Percentiles rank a stretch among this genome's conserved stretches.
These are phyloP conservation scores for Peucedramus taeniatus DNA, from an alignment of 2,113 vertebrate species.

Conservation along the genomic window DNA sequence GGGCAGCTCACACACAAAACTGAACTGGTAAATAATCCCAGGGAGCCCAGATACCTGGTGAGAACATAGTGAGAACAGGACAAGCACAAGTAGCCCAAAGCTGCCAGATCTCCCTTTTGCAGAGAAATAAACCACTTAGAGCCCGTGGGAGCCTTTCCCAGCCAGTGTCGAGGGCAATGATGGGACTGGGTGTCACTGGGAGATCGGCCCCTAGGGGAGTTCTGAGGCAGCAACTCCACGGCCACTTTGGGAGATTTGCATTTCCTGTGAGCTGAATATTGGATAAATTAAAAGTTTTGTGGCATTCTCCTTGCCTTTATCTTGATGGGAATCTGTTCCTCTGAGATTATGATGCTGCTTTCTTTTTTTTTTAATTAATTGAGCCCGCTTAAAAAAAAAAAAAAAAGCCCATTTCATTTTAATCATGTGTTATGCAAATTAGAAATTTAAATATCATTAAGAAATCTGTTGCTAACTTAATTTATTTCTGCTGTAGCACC, in stretches of 20 bases:
- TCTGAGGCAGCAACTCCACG: rapidly evolving
- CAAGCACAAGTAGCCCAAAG: rapidly evolving
- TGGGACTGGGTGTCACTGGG: neutral
- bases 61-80: rapidly evolving
- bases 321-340: neutral
- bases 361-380: constrained; percentile 19
- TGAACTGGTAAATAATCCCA: neutral
- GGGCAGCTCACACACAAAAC: neutral
- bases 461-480: constrained; percentile 54
- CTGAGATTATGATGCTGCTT: neutral
- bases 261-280: neutral
- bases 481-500: constrained; percentile 34
- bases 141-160: neutral
- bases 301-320: neutral
- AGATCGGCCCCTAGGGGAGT: rapidly evolving
- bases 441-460: constrained; percentile 54
- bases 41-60: neutral
- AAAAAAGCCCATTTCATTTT: constrained; percentile 14
- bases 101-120: neutral
- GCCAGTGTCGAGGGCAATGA: rapidly evolving
- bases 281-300: neutral
- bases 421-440: constrained; percentile 59
- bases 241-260: neutral
- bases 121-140: neutral
- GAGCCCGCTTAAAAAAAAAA: neutral